Conservation (phyloP, 2,113 vertebrate genomes). For the Cyphomyrus discorhynchus region DNA sequence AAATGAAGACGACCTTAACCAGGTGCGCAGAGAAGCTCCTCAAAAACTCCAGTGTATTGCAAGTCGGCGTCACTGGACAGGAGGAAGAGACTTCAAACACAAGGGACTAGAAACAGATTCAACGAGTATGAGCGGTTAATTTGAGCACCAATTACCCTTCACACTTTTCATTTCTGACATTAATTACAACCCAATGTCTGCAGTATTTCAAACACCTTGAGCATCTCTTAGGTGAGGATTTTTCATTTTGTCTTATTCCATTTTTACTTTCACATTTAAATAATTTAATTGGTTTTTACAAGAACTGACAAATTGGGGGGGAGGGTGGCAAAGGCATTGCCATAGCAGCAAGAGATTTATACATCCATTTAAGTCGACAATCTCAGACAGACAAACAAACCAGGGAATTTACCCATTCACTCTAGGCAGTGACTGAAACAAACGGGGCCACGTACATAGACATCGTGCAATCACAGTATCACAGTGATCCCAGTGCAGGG, state of each 20-base stretch:
- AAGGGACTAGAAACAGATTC: not conserved
- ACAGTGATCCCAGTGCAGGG: not conserved
- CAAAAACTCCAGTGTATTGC: slow-evolving; percentile 44
- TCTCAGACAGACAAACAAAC: not conserved
- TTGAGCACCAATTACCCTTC: not conserved
- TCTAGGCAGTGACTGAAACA: not conserved
- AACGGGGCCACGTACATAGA: not conserved
- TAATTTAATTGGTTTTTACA: not conserved
- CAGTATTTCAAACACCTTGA: not conserved
- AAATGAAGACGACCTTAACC: slow-evolving; percentile 38
- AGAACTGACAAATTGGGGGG: not conserved
- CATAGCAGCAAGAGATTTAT: not conserved
- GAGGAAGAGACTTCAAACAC: not conserved
- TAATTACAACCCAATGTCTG: not conserved
- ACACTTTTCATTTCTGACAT: not conserved
- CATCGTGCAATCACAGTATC: not conserved
- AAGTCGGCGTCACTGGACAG: slow-evolving; percentile 28
- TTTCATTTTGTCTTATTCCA: not conserved
- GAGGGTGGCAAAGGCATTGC: not conserved
- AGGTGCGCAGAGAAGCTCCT: slow-evolving; percentile 41
- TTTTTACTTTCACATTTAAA: not conserved
- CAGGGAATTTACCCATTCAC: not conserved
- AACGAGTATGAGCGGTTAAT: not conserved
- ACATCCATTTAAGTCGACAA: not conserved
- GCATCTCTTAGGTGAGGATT: no score